phyloP scores from a whole-genome alignment of 2,797 vertebrate genomes.

The Sylvilagus floridanus region DNA sequence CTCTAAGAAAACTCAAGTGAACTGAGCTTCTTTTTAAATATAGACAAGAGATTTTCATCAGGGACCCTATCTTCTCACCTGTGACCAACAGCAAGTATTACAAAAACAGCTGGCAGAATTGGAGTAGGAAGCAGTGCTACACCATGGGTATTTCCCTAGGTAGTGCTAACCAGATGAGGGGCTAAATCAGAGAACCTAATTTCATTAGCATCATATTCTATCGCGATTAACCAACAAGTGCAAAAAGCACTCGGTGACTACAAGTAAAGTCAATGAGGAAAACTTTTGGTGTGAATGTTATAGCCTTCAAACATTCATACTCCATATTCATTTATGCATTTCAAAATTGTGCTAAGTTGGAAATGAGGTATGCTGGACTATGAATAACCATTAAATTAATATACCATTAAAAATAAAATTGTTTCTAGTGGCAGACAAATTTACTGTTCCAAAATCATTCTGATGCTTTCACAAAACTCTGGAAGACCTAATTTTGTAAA shows the following conservation, averaged over 20 bases:
- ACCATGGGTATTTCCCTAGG: not conserved
- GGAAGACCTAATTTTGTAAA: constrained; percentile 63
- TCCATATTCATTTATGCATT: not conserved
- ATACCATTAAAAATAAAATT: constrained; percentile 57
- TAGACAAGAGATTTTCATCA: not conserved
- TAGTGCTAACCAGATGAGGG: not conserved
- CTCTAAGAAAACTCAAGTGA: not conserved
- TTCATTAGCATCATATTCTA: not conserved
- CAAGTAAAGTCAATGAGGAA: constrained; percentile 30
- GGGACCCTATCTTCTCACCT: not conserved
- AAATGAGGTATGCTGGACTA: constrained; percentile 52
- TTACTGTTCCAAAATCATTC: constrained; percentile 13
- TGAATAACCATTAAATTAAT: constrained; percentile 60
- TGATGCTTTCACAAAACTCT: constrained; percentile 44
- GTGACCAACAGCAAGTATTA: not conserved
- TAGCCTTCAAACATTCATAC: constrained; percentile 3
- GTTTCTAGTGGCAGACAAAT: constrained; percentile 43
- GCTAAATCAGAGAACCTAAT: not conserved
- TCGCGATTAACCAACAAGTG: not conserved
- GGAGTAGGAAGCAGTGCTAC: not conserved
- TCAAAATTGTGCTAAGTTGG: constrained; percentile 34
- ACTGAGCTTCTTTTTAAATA: not conserved
- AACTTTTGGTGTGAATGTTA: constrained; percentile 43
- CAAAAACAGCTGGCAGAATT: not conserved
- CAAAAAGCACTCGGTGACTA: constrained; percentile 1